phyloP scores from a whole-genome alignment of 1,140 invertebrate genomes.

The Gerris buenoi region DNA sequence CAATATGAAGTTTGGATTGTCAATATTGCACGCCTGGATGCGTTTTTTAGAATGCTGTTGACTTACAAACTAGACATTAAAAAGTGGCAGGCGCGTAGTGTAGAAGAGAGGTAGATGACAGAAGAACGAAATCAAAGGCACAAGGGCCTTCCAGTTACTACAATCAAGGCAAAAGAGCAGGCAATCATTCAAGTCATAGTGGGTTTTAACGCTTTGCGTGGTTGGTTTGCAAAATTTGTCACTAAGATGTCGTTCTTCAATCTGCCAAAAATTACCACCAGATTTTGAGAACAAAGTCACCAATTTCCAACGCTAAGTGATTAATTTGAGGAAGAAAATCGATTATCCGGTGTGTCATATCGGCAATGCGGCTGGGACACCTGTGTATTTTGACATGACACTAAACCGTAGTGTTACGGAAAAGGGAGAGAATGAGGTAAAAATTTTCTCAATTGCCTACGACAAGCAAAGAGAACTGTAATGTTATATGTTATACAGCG shows the following conservation, averaged over 20 bases:
- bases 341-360: neutral
- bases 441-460: neutral
- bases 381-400: neutral
- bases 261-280: neutral
- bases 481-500: neutral
- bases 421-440: neutral
- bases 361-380: neutral
- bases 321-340: neutral
- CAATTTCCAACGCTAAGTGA: neutral
- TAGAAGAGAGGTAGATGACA: too few relatives aligned
- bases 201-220: too few relatives aligned
- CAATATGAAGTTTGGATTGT: too few relatives aligned
- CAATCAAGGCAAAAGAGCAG: too few relatives aligned
- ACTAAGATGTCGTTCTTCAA: neutral
- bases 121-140: too few relatives aligned
- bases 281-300: neutral
- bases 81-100: too few relatives aligned
- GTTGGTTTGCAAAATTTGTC: neutral
- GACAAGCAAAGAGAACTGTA: neutral
- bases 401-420: neutral
- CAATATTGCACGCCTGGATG: too few relatives aligned
- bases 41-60: too few relatives aligned
- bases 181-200: too few relatives aligned
- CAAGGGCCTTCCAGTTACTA: too few relatives aligned
- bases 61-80: too few relatives aligned